Percentiles rank a stretch among this genome's conserved stretches.
Evolutionary conservation across 2,113 vertebrate genomes (phyloP).

Genomic region (Copsychus sechellarum): DNA sequence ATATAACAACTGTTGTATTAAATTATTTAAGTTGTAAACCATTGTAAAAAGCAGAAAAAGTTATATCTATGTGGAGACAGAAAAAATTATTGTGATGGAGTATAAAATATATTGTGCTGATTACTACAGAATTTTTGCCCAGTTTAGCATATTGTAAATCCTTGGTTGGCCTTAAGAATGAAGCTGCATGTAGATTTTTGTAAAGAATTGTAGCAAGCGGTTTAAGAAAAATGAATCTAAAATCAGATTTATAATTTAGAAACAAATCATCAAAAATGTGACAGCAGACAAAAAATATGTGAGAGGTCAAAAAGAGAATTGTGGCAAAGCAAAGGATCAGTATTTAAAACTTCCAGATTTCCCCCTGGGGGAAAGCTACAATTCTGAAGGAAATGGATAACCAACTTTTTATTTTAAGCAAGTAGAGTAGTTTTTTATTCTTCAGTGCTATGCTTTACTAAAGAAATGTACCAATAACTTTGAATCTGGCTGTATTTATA

Average conservation of each 20-base stretch:
- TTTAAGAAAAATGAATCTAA: conserved; percentile 34
- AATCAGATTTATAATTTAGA: conserved; percentile 43
- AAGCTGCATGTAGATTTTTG: conserved; percentile 26
- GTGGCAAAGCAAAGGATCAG: background rate
- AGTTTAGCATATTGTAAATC: conserved; percentile 77
- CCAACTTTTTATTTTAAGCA: conserved; percentile 6
- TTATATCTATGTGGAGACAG: conserved; percentile 62
- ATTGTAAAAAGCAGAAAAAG: conserved; percentile 72
- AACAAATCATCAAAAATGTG: conserved; percentile 31
- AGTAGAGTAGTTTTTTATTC: conserved; percentile 10
- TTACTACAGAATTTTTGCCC: conserved; percentile 65
- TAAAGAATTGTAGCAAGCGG: conserved; percentile 11
- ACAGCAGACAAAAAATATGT: background rate
- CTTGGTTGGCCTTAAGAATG: conserved; percentile 50
- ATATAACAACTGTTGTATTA: conserved; percentile 80
- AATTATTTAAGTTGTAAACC: conserved; percentile 83
- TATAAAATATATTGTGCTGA: conserved; percentile 73
- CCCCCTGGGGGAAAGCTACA: conserved; percentile 2
- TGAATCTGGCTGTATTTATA: background rate
- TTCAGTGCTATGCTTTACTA: background rate
- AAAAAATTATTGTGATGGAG: conserved; percentile 69
- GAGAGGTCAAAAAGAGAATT: conserved; percentile 5
- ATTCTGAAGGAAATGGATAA: conserved; percentile 27
- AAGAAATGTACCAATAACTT: background rate
- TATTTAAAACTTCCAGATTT: conserved; percentile 46